Base-by-base conservation (phyloP, 1,140 invertebrate species). In the Drosophila auraria region DNA sequence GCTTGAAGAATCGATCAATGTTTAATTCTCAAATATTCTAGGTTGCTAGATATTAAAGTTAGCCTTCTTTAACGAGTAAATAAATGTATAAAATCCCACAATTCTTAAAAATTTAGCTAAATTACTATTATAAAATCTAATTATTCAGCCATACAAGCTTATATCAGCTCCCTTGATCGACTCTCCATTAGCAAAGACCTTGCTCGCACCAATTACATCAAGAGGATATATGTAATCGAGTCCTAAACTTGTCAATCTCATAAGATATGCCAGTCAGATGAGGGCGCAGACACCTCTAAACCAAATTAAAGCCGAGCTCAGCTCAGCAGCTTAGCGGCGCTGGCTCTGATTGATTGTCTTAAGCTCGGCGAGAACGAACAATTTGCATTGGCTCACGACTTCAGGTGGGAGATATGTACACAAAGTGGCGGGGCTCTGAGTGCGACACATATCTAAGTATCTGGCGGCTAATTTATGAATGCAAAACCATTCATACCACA, bases 371-470 rank as follows among this genome's bases (percentile, higher is more conserved):
- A 62, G 60, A 65, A 76, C 73, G 56, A 65, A 71, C 70, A 78
- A 83, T 87, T 87, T 87, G 84, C 84, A 87, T 87, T 83, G 61
- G 86, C 74, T 87, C 84, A 87, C 84, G 84, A 87, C 62, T 79
- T 69, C 44, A 23, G 59, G 47, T 57, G 45, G 44, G 45, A 78
- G 0, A n/a, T 44, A 30, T 30, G 60, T 63, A 53, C 23, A 51
- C 14, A 62, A 42, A 47, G 30, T 62, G 45, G 40, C 40, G 54
- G 36, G 54, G 17, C 51, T 9, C 20, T 5, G 66, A 84, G 62
- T 73, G 82, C 63, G 82, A 78, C 65, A 86, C 74, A 75, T 77
- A 66, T 73, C 78, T 70, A 69, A 83, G 69, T 78, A 75, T 64
- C 57, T 60, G 80, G 27, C 68, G 64, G 82, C 82, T 90, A 89